A percentile compares a stretch with the other conserved stretches of the same genome.
These are phyloP conservation scores for Hymenochirus boettgeri DNA, from an alignment of 2,113 vertebrate genomes.

Conservation along the genomic window DNA sequence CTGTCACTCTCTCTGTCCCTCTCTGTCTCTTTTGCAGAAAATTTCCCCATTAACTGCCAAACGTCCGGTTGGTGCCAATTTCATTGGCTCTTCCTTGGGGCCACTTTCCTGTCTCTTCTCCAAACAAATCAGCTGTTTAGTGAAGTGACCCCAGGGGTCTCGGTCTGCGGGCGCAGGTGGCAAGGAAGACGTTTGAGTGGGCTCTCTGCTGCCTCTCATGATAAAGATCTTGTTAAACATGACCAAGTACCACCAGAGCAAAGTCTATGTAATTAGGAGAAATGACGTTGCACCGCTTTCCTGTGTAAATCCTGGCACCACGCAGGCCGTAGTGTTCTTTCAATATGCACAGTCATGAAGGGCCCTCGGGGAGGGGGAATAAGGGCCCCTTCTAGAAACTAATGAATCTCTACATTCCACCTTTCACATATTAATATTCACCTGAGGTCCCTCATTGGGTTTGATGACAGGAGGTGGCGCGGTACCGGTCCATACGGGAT, in stretches of 20 bases:
- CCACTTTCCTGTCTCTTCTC: too few relatives aligned
- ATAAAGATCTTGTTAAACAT: slow-evolving; percentile 75
- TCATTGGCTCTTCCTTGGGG: neutral
- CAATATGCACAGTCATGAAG: slow-evolving; percentile 70
- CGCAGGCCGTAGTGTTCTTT: slow-evolving; percentile 64
- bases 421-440: too few relatives aligned
- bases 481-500: too few relatives aligned
- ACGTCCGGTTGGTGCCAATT: neutral
- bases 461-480: too few relatives aligned
- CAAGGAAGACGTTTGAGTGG: slow-evolving; percentile 59
- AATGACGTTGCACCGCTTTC: slow-evolving; percentile 66
- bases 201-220: slow-evolving; percentile 56
- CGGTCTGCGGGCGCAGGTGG: slow-evolving; percentile 65
- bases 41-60: neutral
- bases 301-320: slow-evolving; percentile 60
- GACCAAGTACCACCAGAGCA: slow-evolving; percentile 66
- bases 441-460: too few relatives aligned
- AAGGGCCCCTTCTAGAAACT: slow-evolving; percentile 23
- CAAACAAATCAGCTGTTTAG: slow-evolving; percentile 40
- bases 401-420: too few relatives aligned
- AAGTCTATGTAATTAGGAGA: slow-evolving; percentile 69
- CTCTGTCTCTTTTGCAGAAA: neutral
- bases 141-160: slow-evolving; percentile 50
- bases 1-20: too few relatives aligned
- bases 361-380: slow-evolving; percentile 56